A percentile compares a stretch with the other conserved stretches of the same genome.
phyloP scores from a whole-genome alignment of 2,888 invertebrate genomes.

The Apocheima hispidaria region DNA sequence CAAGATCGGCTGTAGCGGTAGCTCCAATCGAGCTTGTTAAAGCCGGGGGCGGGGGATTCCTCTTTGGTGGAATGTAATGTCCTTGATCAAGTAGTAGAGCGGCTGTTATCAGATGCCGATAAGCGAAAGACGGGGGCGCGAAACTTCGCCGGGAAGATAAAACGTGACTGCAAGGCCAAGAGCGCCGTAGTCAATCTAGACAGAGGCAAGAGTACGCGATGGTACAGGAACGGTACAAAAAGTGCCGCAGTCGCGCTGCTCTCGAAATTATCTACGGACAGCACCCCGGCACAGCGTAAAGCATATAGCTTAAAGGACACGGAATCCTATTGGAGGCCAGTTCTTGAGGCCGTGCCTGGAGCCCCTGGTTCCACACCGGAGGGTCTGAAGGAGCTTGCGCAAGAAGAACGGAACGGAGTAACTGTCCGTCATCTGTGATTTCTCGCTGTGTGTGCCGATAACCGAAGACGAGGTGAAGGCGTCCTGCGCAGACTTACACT shows the following conservation, averaged over 20 bases:
- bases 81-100: background rate
- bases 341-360: background rate
- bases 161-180: too few species aligned
- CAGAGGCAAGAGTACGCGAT: too few species aligned
- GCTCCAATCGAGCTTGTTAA: background rate
- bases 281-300: too few species aligned
- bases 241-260: too few species aligned
- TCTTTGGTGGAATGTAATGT: background rate
- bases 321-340: conserved; percentile 2
- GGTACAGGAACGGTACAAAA: background rate
- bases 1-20: background rate
- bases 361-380: background rate
- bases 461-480: too few species aligned
- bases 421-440: too few species aligned
- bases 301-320: too few species aligned
- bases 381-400: too few species aligned
- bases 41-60: background rate
- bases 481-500: background rate
- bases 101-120: background rate
- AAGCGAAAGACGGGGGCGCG: background rate
- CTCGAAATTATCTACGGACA: background rate
- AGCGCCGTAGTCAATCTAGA: too few species aligned
- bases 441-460: too few species aligned
- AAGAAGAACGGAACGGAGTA: too few species aligned
- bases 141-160: background rate